These are phyloP conservation scores for Leptinotarsa rubiginosa DNA, from an alignment of 2,888 invertebrate species.

Conservation along the genomic window DNA sequence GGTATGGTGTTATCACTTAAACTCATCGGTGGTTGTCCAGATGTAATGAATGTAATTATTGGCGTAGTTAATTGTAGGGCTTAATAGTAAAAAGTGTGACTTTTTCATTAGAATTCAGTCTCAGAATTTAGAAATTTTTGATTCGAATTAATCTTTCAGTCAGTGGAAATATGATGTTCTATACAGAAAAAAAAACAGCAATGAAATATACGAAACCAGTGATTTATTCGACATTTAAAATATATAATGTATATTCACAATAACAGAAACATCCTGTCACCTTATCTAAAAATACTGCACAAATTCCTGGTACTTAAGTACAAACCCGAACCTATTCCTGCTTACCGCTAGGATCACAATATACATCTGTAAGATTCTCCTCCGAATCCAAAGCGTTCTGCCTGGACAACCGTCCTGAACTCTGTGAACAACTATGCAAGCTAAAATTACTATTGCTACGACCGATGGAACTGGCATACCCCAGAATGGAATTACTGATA, in stretches of 20 bases:
- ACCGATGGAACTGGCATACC: slow-evolving; percentile 49
- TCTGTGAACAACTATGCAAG: slow-evolving; percentile 56
- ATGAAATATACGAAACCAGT: not conserved
- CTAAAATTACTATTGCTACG: slow-evolving; percentile 56
- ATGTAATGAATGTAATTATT: too few species aligned
- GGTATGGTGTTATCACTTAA: too few species aligned
- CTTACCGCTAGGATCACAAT: slow-evolving; percentile 58
- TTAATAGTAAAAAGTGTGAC: too few species aligned
- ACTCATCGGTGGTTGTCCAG: too few species aligned
- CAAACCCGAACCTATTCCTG: slow-evolving; percentile 31
- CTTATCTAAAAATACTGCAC: slow-evolving; percentile 46
- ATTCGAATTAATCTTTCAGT: not conserved
- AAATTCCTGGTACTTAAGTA: slow-evolving; percentile 16
- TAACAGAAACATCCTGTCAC: slow-evolving; percentile 40
- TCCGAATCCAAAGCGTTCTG: slow-evolving; percentile 62
- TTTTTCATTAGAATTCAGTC: too few species aligned
- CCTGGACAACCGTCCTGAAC: slow-evolving; percentile 58
- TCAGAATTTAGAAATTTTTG: not conserved
- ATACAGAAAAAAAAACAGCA: not conserved
- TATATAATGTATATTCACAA: slow-evolving; percentile 34
- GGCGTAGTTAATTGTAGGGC: too few species aligned
- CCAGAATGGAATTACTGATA: slow-evolving; percentile 52
- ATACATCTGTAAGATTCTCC: slow-evolving; percentile 59
- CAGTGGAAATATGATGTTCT: not conserved
- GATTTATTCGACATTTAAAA: slow-evolving; percentile 40